Conservation (phyloP, 1,140 invertebrate genomes). For the Nasonia giraulti region DNA sequence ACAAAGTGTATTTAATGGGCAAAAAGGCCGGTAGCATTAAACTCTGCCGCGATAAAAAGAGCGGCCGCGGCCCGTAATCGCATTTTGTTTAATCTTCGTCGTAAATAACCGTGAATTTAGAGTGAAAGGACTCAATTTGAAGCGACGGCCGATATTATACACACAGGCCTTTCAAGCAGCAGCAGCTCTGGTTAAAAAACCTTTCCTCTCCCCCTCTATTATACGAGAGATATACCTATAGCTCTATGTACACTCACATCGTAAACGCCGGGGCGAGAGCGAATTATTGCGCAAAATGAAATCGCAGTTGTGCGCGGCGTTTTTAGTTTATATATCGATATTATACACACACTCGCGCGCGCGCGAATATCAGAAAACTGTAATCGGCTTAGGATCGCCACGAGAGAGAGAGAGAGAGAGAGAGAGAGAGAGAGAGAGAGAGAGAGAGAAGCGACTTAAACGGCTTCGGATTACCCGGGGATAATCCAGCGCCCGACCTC, state of each 20-base stretch:
- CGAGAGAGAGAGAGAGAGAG: too few species aligned
- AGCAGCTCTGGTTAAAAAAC: background rate
- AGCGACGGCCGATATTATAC: background rate
- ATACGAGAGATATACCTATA: too few species aligned
- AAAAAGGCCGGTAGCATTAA: background rate
- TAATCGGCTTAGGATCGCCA: slow-evolving; percentile 1
- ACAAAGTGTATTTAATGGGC: too few species aligned
- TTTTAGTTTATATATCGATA: too few species aligned
- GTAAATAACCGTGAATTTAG: slow-evolving; percentile 3
- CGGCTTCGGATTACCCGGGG: slow-evolving; percentile 40
- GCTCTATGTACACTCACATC: background rate
- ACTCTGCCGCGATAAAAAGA: background rate
- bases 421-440: too few species aligned
- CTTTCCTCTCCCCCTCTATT: too few species aligned
- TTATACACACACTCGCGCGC: background rate
- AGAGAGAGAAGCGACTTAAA: slow-evolving; percentile 7
- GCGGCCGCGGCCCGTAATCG: background rate
- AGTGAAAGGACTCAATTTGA: slow-evolving; percentile 3
- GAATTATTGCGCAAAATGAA: background rate
- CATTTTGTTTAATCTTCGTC: background rate
- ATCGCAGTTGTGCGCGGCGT: too few species aligned
- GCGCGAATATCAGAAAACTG: background rate
- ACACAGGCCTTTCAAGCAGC: background rate
- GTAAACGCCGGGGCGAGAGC: background rate
- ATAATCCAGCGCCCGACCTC: slow-evolving; percentile 21